Conservation (phyloP, 2,113 vertebrate species). For the Rostratula benghalensis region DNA sequence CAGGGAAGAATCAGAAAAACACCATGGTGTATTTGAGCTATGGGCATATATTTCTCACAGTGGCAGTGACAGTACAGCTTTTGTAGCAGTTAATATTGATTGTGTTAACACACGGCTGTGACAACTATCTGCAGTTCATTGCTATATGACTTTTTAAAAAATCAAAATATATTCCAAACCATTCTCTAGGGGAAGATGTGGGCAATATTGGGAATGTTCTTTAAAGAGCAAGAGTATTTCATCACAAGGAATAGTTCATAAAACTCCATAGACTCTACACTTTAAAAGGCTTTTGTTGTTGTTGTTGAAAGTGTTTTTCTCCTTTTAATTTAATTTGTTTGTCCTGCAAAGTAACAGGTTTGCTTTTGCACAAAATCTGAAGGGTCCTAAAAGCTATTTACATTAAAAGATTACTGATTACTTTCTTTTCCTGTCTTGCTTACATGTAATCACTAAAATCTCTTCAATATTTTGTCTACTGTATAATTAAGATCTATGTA, state of each 20-base stretch:
- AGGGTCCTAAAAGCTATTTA: background rate
- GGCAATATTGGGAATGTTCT: background rate
- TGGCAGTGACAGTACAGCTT: background rate
- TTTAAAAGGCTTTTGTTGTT: background rate
- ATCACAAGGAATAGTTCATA: background rate
- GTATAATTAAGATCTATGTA: background rate
- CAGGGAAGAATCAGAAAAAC: background rate
- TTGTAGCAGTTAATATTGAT: background rate
- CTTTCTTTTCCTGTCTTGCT: background rate
- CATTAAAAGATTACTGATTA: background rate
- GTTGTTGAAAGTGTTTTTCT: background rate
- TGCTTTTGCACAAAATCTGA: background rate
- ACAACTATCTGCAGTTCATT: background rate
- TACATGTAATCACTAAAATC: background rate
- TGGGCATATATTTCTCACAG: accelerated
- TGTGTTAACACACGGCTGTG: background rate
- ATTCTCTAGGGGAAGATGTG: background rate
- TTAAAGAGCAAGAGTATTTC: background rate
- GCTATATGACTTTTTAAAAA: background rate
- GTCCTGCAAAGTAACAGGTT: background rate
- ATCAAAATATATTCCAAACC: background rate
- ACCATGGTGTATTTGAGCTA: background rate
- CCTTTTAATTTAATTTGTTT: background rate
- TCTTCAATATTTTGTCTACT: background rate
- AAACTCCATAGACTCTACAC: background rate